Evolutionary conservation across 1,140 invertebrate genomes (phyloP), one percentile per base, ranked within the genome.

Genomic region (Andricus grossulariae): DNA sequence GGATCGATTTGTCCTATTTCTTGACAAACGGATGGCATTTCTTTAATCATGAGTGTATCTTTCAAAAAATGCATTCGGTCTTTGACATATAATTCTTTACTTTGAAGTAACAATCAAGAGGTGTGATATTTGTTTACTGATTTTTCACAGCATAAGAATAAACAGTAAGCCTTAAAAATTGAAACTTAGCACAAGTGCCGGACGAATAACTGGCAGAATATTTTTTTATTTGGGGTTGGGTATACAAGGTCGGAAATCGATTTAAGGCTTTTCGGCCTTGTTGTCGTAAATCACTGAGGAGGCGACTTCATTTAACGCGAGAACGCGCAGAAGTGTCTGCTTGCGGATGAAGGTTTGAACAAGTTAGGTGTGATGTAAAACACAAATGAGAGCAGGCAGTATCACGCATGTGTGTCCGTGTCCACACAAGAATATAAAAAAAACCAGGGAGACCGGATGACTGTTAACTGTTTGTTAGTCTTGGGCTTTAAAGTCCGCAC

Each of bases 391-490:
- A 82, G 76, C 45, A 66, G 57, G 76, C 45, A 66, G 57, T 77
- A 60, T 71, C 79, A 74, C 45, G 80, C 82, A 83, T 82, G 25
- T 18, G 79, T 80, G 83, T 85, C 86, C 75, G 66, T 77, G 83
- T 72, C 76, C 81, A 78, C 81, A 78, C 80, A 90, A 89, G 87
- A 90, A 89, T 88, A 90, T 90, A 90, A 90, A 91, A 91, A 91
- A 91, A 90, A 3, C 25, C 88, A 88, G 88, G 88, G 84, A 90
- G 87, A 92, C 90, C 90, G 90, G 91, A 91, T 92, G 91, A 91
- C 90, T 92, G 90, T 86, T 85, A 85, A 90, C 87, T 91, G 91
- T 92, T 92, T 92, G 88, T 92, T 92, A 91, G 89, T 90, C 88
- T 92, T 92, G 85, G 85, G 85, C 89, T 92, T 92, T 91, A 90